A percentile compares a stretch with the other conserved stretches of the same genome.
Conservation (phyloP, 1,140 invertebrate genomes). For the Pseudomyrmex concolor region DNA sequence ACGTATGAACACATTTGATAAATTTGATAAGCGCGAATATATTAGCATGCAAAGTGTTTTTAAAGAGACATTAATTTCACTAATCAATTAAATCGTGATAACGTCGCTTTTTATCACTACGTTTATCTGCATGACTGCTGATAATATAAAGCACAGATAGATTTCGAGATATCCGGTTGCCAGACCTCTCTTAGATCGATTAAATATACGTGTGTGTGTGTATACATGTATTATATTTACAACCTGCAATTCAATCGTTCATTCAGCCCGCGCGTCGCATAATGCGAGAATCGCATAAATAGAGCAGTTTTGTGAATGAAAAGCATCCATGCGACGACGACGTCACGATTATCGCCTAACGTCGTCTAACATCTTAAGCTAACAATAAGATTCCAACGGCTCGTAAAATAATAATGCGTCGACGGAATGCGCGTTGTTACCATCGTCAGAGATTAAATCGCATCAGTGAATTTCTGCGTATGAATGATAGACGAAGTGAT, state of each 20-base stretch:
- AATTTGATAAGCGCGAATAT: too few species aligned
- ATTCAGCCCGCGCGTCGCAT: conserved; percentile 17
- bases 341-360: conserved; percentile 6
- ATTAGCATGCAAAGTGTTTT: too few species aligned
- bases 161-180: background rate
- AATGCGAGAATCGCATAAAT: conserved; percentile 38
- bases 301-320: conserved; percentile 39
- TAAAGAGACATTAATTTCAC: too few species aligned
- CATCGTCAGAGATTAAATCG: too few species aligned
- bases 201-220: background rate
- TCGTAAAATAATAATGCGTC: conserved; percentile 7
- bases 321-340: background rate
- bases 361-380: conserved; percentile 2
- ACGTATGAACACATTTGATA: too few species aligned
- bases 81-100: too few species aligned
- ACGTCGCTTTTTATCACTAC: background rate
- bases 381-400: background rate
- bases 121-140: background rate
- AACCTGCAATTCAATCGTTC: background rate
- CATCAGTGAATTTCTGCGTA: too few species aligned
- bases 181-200: background rate
- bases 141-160: conserved; percentile 7
- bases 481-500: too few species aligned
- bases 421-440: background rate
- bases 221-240: background rate